A percentile compares a stretch with the other conserved stretches of the same genome.
Evolutionary conservation across 2,797 vertebrate genomes (phyloP).

Genomic region (Carapus acus): DNA sequence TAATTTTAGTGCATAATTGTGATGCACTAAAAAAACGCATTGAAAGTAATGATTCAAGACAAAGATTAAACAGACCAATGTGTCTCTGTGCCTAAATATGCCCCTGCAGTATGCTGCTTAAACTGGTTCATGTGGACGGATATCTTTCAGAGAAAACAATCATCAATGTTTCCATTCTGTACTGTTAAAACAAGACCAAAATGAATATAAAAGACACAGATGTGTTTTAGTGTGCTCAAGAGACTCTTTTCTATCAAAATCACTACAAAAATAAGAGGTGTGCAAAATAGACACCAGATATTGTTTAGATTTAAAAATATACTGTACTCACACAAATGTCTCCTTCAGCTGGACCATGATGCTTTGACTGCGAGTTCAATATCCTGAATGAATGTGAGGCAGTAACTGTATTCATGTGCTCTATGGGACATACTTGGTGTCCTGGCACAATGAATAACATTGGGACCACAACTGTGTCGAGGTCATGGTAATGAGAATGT

Average conservation of each 20-base stretch:
- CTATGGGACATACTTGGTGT: slow-evolving; percentile 25
- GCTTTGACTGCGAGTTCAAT: slow-evolving; percentile 22
- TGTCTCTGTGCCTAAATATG: no score
- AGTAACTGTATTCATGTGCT: slow-evolving; percentile 18
- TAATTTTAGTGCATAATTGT: no score
- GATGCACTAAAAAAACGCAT: no score
- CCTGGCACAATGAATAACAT: slow-evolving; percentile 27
- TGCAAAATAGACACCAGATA: not conserved
- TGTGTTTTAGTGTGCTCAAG: no score
- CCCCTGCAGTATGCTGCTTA: no score
- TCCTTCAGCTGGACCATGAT: slow-evolving; percentile 59
- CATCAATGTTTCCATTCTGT: no score
- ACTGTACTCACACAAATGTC: slow-evolving; percentile 60
- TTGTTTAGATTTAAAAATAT: not conserved
- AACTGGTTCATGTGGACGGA: no score
- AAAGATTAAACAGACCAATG: no score
- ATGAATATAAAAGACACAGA: not conserved
- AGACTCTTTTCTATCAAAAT: not conserved
- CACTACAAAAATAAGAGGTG: not conserved
- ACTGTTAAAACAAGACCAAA: slow-evolving; percentile 1
- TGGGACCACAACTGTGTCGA: slow-evolving; percentile 17
- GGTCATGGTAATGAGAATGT: slow-evolving; percentile 40
- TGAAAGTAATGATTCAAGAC: no score
- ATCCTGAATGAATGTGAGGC: slow-evolving; percentile 17
- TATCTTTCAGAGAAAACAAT: no score